Evolutionary conservation across 1,140 invertebrate species (phyloP).

Genomic region (Drosophila elegans): DNA sequence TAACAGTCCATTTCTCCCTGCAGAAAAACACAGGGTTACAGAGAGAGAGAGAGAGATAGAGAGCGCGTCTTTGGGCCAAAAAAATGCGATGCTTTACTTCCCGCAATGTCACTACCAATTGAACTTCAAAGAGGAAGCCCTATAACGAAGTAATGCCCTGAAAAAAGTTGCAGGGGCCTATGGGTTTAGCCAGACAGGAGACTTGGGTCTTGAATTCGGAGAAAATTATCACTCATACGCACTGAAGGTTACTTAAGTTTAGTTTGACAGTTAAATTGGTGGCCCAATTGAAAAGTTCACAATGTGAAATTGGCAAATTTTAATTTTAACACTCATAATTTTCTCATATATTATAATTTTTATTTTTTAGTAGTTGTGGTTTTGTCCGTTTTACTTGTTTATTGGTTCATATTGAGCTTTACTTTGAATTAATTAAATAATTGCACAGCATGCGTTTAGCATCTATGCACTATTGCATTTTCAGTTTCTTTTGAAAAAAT

Average conservation of each 20-base stretch:
- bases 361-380: too few species aligned
- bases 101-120: conserved; percentile 76
- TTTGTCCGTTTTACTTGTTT: too few species aligned
- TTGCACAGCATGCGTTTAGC: too few species aligned
- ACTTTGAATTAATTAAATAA: too few species aligned
- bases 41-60: conserved; percentile 2
- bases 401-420: too few species aligned
- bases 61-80: conserved; percentile 21
- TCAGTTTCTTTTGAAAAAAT: too few species aligned
- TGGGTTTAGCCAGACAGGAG: background rate
- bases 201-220: background rate
- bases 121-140: conserved; percentile 62
- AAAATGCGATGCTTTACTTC: conserved; percentile 42
- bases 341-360: too few species aligned
- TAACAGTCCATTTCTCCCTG: conserved; percentile 20
- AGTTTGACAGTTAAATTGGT: too few species aligned
- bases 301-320: too few species aligned
- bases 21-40: background rate
- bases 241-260: background rate
- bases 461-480: too few species aligned
- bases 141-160: conserved; percentile 41
- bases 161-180: conserved; percentile 7
- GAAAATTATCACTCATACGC: background rate
- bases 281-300: too few species aligned
- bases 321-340: too few species aligned